Base-by-base conservation (phyloP, 92 coral and sea anemone species). In the Paragorgia papillata region DNA sequence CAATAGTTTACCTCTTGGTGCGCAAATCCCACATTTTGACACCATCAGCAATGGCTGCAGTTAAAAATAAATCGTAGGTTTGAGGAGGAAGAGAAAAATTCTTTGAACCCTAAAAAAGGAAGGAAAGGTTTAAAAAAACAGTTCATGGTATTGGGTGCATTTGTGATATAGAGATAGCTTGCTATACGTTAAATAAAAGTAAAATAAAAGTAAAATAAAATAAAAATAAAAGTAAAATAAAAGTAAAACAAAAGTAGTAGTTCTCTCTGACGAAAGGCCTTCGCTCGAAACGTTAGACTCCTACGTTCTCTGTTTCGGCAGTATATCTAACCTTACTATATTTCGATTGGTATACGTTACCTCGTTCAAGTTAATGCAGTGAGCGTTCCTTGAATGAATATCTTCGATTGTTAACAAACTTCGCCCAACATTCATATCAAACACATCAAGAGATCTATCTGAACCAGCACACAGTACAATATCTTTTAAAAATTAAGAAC, bases 1-100 rank as follows among this genome's bases (percentile, higher is more conserved):
- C 34, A 37, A 66, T 33, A 61, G 22, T 22, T 59, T 35, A 87
- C 96, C 89, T 84, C 85, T 85, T 91, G 13, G 92, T 86, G 37
- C 98, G 89, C 78, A 94, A 85, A 79, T 94, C 98, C 98, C 98
- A 94, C 27, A 94, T 79, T 70, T 89, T 91, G 59, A 94, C 89
- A 54, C 98, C 98, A 64, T 94, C 98, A 18, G 90, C 50, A 53
- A 89, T 91, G 28, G 98, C 97, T 28, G 92, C 95, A 28, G 98
- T 94, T 49, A 91, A 78, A 67, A 94, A 94, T 13, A 94, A 83
- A 50, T 94, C 97, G 67, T 90, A 94, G 9, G 97, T 86, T 59
- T 83, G 88, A 10, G 98, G 74, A 12, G 98, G 92, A 73, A 90
- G 97, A 1, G 98, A 86, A 14, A 85, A 88, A 57, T 67, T 91